Evolutionary conservation across 2,888 invertebrate genomes (phyloP).

Genomic region (Calliphora vomitoria): DNA sequence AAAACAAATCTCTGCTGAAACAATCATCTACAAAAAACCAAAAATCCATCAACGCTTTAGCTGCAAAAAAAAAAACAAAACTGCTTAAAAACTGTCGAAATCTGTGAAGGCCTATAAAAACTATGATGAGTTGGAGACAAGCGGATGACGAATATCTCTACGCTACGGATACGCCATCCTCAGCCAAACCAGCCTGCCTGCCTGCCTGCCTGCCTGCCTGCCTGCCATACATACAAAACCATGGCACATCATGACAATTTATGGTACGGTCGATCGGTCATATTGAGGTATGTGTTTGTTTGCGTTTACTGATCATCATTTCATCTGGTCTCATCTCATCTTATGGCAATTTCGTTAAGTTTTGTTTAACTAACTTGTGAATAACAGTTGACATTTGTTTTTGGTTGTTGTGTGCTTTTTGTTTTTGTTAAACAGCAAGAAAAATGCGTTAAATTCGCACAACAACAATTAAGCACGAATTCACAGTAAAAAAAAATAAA

Average conservation of each 20-base stretch:
- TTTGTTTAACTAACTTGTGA: constrained; percentile 56
- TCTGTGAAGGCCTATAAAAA: constrained; percentile 75
- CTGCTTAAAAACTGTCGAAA: constrained; percentile 74
- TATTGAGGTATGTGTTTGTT: constrained; percentile 35
- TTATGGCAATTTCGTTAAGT: constrained; percentile 12
- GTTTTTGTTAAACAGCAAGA: constrained; percentile 50
- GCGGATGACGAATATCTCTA: constrained; percentile 82
- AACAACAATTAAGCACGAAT: constrained; percentile 82
- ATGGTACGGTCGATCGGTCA: constrained; percentile 48
- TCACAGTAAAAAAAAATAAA: constrained; percentile 36
- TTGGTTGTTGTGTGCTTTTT: constrained; percentile 20
- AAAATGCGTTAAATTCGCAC: constrained; percentile 79
- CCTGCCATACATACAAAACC: neutral
- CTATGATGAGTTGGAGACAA: constrained; percentile 79
- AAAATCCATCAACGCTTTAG: constrained; percentile 70
- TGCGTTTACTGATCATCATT: constrained; percentile 27
- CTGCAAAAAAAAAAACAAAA: constrained; percentile 48
- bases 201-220: too few species aligned
- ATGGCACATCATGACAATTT: constrained; percentile 69
- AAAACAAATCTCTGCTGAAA: constrained; percentile 38
- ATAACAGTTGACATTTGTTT: constrained; percentile 72
- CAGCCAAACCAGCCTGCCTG: neutral
- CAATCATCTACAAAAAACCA: constrained; percentile 22
- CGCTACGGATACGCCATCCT: constrained; percentile 64
- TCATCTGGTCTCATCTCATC: constrained; percentile 40